These are phyloP conservation scores for Macrophya annulata DNA, from an alignment of 2,888 invertebrate genomes.

Conservation along the genomic window DNA sequence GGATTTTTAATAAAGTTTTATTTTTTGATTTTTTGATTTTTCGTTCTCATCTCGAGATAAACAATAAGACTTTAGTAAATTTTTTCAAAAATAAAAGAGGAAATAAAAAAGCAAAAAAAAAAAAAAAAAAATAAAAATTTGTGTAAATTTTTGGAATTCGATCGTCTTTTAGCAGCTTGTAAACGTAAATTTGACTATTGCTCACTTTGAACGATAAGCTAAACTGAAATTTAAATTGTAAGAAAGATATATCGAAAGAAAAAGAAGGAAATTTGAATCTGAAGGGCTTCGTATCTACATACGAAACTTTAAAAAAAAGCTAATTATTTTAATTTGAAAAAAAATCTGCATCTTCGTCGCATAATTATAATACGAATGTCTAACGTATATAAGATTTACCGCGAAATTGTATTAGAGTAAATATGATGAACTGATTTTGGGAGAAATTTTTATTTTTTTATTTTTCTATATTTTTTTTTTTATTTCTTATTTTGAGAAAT, in stretches of 20 bases:
- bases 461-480: too few species aligned
- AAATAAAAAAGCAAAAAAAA: not conserved
- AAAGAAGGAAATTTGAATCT: not conserved
- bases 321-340: not conserved
- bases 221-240: not conserved
- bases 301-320: conserved; percentile 2
- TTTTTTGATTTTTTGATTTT: not conserved
- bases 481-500: not conserved
- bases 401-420: not conserved
- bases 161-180: not conserved
- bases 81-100: not conserved
- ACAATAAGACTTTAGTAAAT: not conserved
- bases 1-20: not conserved
- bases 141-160: not conserved
- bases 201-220: not conserved
- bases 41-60: not conserved
- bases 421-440: not conserved
- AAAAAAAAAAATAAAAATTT: not conserved
- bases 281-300: not conserved
- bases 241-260: not conserved
- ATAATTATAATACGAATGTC: not conserved
- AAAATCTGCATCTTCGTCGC: not conserved
- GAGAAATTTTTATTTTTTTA: not conserved
- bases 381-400: not conserved
- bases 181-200: not conserved